phyloP scores from a whole-genome alignment of 2,888 invertebrate genomes.

The Deilephila elpenor region DNA sequence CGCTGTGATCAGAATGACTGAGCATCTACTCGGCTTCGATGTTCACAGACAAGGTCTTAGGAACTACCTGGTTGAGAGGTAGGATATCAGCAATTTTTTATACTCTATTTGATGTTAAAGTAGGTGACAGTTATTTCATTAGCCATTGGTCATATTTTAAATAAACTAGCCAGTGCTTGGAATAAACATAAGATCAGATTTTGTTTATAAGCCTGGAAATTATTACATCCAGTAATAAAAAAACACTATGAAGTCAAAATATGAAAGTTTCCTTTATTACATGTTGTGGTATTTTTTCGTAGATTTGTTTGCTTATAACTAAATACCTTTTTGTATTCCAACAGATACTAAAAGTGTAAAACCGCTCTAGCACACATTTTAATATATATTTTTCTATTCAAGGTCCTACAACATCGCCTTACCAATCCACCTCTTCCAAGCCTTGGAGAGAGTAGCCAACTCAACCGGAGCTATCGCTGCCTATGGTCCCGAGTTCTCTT shows the following conservation, averaged over 20 bases:
- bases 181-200: too few relatives aligned
- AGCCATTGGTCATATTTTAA: too few relatives aligned
- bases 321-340: too few relatives aligned
- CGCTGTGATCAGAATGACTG: constrained; percentile 88
- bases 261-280: too few relatives aligned
- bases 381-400: constrained; percentile 35
- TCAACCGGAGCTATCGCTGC: constrained; percentile 54
- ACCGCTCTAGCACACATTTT: neutral
- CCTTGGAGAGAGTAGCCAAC: constrained; percentile 67
- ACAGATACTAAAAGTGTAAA: neutral
- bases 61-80: constrained; percentile 82
- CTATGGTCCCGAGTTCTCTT: constrained; percentile 68
- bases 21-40: constrained; percentile 83
- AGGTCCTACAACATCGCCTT: constrained; percentile 69
- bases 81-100: constrained; percentile 39
- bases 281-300: too few relatives aligned
- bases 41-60: constrained; percentile 83
- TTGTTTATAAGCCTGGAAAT: too few relatives aligned
- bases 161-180: too few relatives aligned
- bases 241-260: too few relatives aligned
- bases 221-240: too few relatives aligned
- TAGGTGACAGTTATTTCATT: too few relatives aligned
- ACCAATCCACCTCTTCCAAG: constrained; percentile 80
- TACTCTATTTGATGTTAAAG: too few relatives aligned
- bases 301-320: too few relatives aligned